Base-by-base conservation (phyloP, 1,140 invertebrate species). In the Lethocerus indicus region DNA sequence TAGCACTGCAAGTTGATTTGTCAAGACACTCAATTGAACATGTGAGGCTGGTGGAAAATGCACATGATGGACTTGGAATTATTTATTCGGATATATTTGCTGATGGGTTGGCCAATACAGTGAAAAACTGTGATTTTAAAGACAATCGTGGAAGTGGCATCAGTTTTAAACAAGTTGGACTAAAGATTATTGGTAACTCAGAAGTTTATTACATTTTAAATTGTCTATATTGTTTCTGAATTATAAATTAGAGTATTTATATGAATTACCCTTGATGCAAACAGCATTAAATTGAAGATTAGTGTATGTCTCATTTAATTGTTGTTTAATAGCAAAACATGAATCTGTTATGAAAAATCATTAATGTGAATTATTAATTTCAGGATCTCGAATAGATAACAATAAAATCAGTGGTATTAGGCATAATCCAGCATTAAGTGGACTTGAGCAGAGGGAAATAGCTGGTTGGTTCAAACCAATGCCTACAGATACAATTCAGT, bases 1-100 rank as follows among this genome's bases (percentile, higher is more conserved):
- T 63, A 67, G 95, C 93, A 0, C 64, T 98, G 2, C 91, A 95
- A 69, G 85, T 98, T 49, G 95, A 98, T 66, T 94, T 97, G 65
- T 87, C 91, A 45, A 77, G 86, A 47, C 92, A 98, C 61, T 81
- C 85, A 23, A 70, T 97, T 53, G 82, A 90, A 60, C 83, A 84
- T 55, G 74, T 94, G 3, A 74, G 76, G 56, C 69, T 94, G 2
- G 66, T 74, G 0, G 76, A 87, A 55, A 94, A 92, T 63, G 75
- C 81, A 24, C 81, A 88, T 59, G 87, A 92, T 63, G 90, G 90
- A 0, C 63, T 94, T 14, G 88, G 87, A 13, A 73, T 94, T 28
- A 65, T 91, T 18, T 93, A 91, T 62, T 87, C 87, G 1, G 86
- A 93, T 63, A 76, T 92, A 28, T 90, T 86, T 64, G 81, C 81